phyloP scores from a whole-genome alignment of 2,797 vertebrate species.

The Luscinia megarhynchos region DNA sequence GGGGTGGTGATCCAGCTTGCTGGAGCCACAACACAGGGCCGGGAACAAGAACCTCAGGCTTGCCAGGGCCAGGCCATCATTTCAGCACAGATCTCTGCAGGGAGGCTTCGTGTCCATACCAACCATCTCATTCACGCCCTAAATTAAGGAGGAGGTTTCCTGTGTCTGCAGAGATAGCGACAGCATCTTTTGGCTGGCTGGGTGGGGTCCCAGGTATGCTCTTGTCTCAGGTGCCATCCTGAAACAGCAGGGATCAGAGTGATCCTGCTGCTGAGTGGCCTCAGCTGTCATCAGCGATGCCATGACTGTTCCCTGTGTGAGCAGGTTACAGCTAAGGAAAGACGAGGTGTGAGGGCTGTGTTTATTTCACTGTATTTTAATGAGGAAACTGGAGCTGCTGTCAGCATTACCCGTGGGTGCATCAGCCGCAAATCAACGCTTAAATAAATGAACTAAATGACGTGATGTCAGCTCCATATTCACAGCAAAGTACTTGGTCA shows the following conservation, averaged over 20 bases:
- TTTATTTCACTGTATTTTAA: slow-evolving; percentile 68
- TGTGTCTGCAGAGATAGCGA: background rate
- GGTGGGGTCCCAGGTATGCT: slow-evolving; percentile 29
- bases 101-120: background rate
- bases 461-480: slow-evolving; percentile 26
- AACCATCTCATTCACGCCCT: background rate
- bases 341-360: slow-evolving; percentile 62
- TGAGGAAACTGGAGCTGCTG: slow-evolving; percentile 66
- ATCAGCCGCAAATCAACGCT: slow-evolving; percentile 65
- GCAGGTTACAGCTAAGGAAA: slow-evolving; percentile 50
- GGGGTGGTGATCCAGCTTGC: background rate
- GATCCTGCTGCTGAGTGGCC: slow-evolving; percentile 28
- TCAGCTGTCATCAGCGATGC: slow-evolving; percentile 35
- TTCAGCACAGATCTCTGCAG: fast-evolving
- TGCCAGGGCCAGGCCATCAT: background rate
- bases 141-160: background rate
- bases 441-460: slow-evolving; percentile 67
- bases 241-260: background rate
- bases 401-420: slow-evolving; percentile 62
- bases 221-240: slow-evolving; percentile 20
- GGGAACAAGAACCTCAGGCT: background rate
- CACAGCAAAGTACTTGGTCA: slow-evolving; percentile 42
- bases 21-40: background rate
- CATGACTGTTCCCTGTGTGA: slow-evolving; percentile 46
- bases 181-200: background rate